Evolutionary conservation across 30 jellyfish, hydroid and myxozoan species (phyloP).

Genomic region (Rhopilema esculentum): DNA sequence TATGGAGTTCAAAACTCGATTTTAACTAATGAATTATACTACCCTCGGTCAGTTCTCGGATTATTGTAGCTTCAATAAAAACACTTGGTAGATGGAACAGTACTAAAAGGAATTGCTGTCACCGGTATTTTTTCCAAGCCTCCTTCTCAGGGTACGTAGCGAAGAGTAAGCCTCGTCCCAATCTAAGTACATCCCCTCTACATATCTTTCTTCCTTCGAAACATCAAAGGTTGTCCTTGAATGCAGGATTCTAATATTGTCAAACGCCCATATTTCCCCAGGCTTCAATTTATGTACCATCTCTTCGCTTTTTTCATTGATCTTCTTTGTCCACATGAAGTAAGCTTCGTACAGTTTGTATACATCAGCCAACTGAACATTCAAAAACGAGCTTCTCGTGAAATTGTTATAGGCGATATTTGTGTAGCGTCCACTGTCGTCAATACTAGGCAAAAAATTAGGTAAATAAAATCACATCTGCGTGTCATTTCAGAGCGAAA

Average conservation of each 20-base stretch:
- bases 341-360: conserved; percentile 55
- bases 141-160: conserved; percentile 21
- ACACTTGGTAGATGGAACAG: too few relatives aligned
- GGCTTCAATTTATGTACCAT: conserved; percentile 51
- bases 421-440: conserved; percentile 39
- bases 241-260: conserved; percentile 76
- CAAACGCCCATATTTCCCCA: conserved; percentile 83
- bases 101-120: conserved; percentile 27
- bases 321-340: conserved; percentile 21
- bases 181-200: conserved; percentile 81
- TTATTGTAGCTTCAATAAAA: too few relatives aligned
- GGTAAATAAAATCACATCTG: too few relatives aligned
- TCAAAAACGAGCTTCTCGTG: conserved; percentile 78
- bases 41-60: too few relatives aligned
- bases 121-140: conserved; percentile 26
- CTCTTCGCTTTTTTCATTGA: conserved; percentile 19
- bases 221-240: conserved; percentile 66
- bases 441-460: conserved; percentile 36
- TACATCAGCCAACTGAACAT: conserved; percentile 65
- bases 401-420: conserved; percentile 65
- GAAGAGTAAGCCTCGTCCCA: conserved; percentile 84
- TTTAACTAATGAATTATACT: too few relatives aligned
- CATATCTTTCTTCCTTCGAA: conserved; percentile 29
- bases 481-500: too few relatives aligned
- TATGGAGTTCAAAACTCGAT: too few relatives aligned